These are phyloP conservation scores for Coryphaenoides rupestris DNA, from an alignment of 2,113 vertebrate genomes.

Conservation along the genomic window DNA sequence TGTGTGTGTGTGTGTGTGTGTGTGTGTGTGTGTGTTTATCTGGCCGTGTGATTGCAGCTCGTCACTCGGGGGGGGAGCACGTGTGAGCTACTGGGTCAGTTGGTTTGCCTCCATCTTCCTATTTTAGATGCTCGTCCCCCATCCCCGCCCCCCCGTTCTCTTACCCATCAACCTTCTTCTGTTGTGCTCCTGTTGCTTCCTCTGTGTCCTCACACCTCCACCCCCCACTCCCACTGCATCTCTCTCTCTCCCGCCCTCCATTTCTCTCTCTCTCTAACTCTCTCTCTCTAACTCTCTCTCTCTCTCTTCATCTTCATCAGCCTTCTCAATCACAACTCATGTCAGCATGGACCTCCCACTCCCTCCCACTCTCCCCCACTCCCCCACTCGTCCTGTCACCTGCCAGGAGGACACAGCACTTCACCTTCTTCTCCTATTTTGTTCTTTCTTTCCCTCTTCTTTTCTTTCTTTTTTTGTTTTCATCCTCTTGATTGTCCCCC, in stretches of 20 bases:
- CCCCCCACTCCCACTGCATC: constrained; percentile 3
- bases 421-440: background rate
- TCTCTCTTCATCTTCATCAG: constrained; percentile 24
- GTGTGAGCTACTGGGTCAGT: constrained; percentile 57
- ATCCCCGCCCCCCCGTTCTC: constrained; percentile 1
- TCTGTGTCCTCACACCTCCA: constrained; percentile 4
- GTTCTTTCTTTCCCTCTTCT: no score
- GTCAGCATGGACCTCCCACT: constrained; percentile 4
- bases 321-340: no score
- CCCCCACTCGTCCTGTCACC: constrained; percentile 11
- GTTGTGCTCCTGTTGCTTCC: constrained; percentile 15
- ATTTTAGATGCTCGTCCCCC: constrained; percentile 15
- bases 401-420: no score
- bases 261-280: background rate
- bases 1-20: constrained; percentile 25
- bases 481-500: no score
- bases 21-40: constrained; percentile 1
- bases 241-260: background rate
- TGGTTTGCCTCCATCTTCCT: constrained; percentile 18
- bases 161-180: constrained; percentile 5
- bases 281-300: constrained; percentile 11
- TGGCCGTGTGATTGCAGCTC: constrained; percentile 12
- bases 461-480: no score
- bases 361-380: constrained; percentile 17
- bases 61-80: constrained; percentile 44